Conservation (phyloP, 2,797 vertebrate species). For the Pangasius sanitwongsei region DNA sequence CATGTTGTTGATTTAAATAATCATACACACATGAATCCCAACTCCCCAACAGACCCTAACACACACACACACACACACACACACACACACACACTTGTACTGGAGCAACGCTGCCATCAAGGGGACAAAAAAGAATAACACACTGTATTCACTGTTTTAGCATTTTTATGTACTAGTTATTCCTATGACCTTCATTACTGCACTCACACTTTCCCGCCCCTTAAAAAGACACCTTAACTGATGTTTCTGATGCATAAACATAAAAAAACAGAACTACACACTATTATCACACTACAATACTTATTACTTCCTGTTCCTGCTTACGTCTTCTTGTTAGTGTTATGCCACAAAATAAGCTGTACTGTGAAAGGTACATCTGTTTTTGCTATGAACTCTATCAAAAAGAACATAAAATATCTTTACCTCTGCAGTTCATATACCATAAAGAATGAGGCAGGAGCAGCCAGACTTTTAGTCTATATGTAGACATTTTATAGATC, state of each 20-base stretch:
- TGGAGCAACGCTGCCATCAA: conserved; percentile 55
- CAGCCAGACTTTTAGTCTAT: conserved; percentile 33
- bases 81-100: background rate
- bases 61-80: background rate
- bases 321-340: background rate
- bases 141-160: background rate
- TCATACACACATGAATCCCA: background rate
- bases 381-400: conserved; percentile 23
- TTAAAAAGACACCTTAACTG: background rate
- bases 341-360: background rate
- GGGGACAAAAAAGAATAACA: conserved; percentile 39
- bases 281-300: background rate
- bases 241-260: background rate
- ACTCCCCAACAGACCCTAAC: background rate
- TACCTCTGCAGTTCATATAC: conserved; percentile 26
- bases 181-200: background rate
- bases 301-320: background rate
- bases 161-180: background rate
- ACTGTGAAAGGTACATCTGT: conserved; percentile 12
- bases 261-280: background rate
- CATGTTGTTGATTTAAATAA: background rate
- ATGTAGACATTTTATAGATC: conserved; percentile 49
- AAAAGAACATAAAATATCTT: conserved; percentile 16
- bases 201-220: background rate
- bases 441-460: conserved; percentile 23